phyloP scores from a whole-genome alignment of 2,113 vertebrate genomes.

The Sakesphorus luctuosus region DNA sequence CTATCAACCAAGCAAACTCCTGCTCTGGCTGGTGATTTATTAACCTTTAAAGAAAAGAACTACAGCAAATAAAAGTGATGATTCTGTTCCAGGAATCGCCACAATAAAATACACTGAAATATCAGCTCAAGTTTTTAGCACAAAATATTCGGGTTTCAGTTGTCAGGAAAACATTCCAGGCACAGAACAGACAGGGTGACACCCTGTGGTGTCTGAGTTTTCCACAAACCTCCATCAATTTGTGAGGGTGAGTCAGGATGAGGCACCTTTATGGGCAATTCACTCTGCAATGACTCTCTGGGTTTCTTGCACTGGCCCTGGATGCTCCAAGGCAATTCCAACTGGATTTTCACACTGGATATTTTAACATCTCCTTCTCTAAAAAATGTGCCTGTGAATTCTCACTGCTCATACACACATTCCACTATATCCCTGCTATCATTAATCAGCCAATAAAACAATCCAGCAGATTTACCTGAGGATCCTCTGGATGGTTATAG shows the following conservation, averaged over 20 bases:
- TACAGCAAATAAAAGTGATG: not conserved
- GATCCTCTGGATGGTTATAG: slow-evolving; percentile 85
- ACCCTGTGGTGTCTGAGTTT: not conserved
- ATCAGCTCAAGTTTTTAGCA: not conserved
- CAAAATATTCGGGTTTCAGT: not conserved
- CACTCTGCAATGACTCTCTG: not conserved
- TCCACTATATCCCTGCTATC: not conserved
- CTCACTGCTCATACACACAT: not conserved
- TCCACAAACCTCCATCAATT: not conserved
- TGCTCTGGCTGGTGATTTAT: not conserved
- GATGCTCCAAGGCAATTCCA: not conserved
- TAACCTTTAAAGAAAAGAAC: not conserved
- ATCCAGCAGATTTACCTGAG: slow-evolving; percentile 78
- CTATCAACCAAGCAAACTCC: not conserved
- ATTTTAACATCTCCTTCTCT: not conserved
- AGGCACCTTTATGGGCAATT: not conserved
- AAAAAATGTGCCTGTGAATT: not conserved
- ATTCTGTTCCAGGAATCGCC: not conserved
- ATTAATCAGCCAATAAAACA: not conserved
- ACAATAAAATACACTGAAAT: not conserved
- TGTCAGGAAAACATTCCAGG: fast-evolving
- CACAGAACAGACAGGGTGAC: not conserved
- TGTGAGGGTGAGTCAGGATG: fast-evolving
- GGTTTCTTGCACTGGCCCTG: not conserved
- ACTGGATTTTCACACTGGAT: not conserved